Evolutionary conservation across 1,140 invertebrate genomes (phyloP), one percentile per base, ranked within the genome.

Genomic region (Euborellia annulipes): DNA sequence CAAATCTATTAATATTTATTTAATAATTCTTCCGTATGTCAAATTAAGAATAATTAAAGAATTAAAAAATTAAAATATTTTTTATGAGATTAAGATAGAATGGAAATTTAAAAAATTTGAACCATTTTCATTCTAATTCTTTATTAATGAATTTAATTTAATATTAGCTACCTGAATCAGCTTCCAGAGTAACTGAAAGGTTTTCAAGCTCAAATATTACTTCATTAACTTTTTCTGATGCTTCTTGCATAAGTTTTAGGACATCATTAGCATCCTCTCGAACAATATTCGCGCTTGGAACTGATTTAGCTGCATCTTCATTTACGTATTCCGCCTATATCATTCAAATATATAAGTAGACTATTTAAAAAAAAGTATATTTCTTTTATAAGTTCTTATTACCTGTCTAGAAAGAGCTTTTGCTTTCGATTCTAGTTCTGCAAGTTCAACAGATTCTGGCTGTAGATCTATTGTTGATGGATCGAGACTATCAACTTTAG

Each of bases 201-300:
- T 39, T 39, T 7, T 47, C 21, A 45, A 47, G 9, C 55, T 45
- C 49, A 61, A 57, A 9, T 43, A 36, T 6, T 43, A 14, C 20
- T 51, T 30, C 13, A 42, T 53, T 6, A 51, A 53, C 39, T 1
- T 59, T 61, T 47, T 79, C 76, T 43, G 72, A 65, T 6, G 72
- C 72, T 41, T 61, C 62, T 45, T 75, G 68, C 21, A 92, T 80
- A 32, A 72, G 69, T 1, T 68, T 65, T 13, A 88, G 64, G 3
- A 85, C 78, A 1, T 71, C 60, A 47, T 82, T 66, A 0, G 85
- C 87, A 56, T 88, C 74, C 9, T 70, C 63, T 3, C 91, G 54
- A 0, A 85, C 80, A 14, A 72, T 75, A 39, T 90, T 86, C 0
- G 86, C 72, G 58, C 83, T 82, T 0, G 80, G 79, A 20, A 77